A percentile compares a stretch with the other conserved stretches of the same genome.
phyloP scores from a whole-genome alignment of 2,113 vertebrate species.

The Eptesicus fuscus region DNA sequence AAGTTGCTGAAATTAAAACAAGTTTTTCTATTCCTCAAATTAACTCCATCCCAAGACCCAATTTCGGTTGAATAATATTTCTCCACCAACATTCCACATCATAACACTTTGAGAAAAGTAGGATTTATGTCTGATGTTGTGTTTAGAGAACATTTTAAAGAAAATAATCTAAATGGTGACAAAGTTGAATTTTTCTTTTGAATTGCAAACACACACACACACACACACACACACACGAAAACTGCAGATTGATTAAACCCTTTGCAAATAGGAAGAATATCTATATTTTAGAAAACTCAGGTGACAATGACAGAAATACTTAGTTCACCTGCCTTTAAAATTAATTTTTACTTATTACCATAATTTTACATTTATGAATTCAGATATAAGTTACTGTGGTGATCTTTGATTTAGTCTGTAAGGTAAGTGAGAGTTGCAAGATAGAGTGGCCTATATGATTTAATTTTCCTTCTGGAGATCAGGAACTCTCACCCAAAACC shows the following conservation, averaged over 20 bases:
- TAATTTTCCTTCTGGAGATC: background rate
- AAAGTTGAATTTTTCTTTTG: slow-evolving; percentile 20
- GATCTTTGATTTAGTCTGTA: background rate
- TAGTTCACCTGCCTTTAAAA: background rate
- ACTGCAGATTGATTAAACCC: background rate
- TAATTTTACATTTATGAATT: background rate
- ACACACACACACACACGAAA: background rate
- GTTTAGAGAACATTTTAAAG: background rate
- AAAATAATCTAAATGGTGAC: background rate
- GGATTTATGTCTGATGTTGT: background rate
- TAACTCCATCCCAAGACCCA: background rate
- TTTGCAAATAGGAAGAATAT: background rate
- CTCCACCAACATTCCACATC: background rate
- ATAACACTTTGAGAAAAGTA: background rate
- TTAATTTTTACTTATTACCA: background rate
- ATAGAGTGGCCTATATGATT: background rate
- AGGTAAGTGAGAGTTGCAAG: background rate
- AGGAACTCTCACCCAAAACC: background rate
- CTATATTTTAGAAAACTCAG: background rate
- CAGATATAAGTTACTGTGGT: background rate
- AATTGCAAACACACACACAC: background rate
- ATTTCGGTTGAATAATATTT: background rate
- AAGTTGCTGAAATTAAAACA: background rate
- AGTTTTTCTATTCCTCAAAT: background rate
- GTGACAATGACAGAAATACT: background rate